Evolutionary conservation across 2,888 invertebrate genomes (phyloP).

Genomic region (Andrena minutula): DNA sequence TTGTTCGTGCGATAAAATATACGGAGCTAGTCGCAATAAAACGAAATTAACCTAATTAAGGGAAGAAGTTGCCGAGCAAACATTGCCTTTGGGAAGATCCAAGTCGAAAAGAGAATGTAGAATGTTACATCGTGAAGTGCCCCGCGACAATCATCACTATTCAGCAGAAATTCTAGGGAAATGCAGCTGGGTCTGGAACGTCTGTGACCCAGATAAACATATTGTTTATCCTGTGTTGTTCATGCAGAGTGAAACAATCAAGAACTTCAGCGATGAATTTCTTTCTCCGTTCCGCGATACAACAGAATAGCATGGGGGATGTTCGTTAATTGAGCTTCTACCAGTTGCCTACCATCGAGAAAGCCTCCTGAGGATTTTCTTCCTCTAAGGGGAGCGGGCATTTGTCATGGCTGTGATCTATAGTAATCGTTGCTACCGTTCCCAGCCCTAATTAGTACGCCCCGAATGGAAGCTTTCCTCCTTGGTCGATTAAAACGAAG

Average conservation of each 20-base stretch:
- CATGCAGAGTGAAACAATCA: constrained; percentile 5
- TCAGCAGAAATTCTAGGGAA: constrained; percentile 4
- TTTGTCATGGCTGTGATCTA: constrained; percentile 13
- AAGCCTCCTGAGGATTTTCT: not conserved
- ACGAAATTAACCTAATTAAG: not conserved
- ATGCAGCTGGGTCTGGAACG: not conserved
- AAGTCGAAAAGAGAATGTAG: not conserved
- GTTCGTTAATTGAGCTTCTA: constrained; percentile 36
- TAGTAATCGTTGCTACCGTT: constrained; percentile 2
- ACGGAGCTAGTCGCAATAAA: not conserved
- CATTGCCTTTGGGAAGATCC: not conserved
- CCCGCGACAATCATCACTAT: constrained; percentile 2
- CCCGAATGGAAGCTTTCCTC: constrained; percentile 15
- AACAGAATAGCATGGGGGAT: not conserved
- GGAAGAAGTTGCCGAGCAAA: too few species aligned
- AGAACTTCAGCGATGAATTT: constrained; percentile 15
- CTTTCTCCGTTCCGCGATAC: constrained; percentile 2
- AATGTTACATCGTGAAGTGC: not conserved
- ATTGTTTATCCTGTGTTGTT: constrained; percentile 17
- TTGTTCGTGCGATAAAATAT: too few species aligned
- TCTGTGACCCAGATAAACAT: constrained; percentile 15
- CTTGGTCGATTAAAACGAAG: constrained; percentile 12
- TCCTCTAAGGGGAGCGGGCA: not conserved
- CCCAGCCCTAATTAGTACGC: constrained; percentile 15
- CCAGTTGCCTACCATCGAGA: constrained; percentile 9